These are phyloP conservation scores for Drosophila engyochracea DNA, from an alignment of 2,888 invertebrate genomes.

Conservation along the genomic window DNA sequence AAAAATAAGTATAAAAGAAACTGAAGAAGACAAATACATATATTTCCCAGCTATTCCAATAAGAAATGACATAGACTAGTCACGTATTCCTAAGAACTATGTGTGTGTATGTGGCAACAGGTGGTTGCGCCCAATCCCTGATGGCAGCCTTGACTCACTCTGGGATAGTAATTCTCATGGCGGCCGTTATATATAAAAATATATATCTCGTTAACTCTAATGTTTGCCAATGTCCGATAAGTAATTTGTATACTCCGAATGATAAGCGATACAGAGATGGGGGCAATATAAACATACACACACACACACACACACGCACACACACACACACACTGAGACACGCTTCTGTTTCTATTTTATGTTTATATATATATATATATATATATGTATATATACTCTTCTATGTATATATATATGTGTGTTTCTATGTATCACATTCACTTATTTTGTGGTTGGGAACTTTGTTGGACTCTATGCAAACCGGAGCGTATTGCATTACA, in stretches of 20 bases:
- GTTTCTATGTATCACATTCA: conserved; percentile 13
- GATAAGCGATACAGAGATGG: conserved; percentile 42
- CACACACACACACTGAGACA: neutral
- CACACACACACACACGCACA: neutral
- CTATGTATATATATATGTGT: conserved; percentile 1
- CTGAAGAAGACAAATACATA: conserved; percentile 9
- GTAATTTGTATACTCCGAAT: conserved; percentile 42
- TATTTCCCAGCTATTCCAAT: conserved; percentile 14
- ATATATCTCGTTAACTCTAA: conserved; percentile 16
- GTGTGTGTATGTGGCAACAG: conserved; percentile 22
- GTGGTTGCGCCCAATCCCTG: conserved; percentile 17
- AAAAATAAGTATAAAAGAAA: neutral
- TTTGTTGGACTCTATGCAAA: conserved; percentile 59
- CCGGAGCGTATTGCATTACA: conserved; percentile 76
- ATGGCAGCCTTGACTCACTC: conserved; percentile 11
- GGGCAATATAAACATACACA: neutral
- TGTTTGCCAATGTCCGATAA: conserved; percentile 45
- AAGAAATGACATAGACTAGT: conserved; percentile 5
- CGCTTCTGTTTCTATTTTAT: conserved; percentile 22
- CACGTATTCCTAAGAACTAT: conserved; percentile 10
- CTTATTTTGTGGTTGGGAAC: conserved; percentile 8
- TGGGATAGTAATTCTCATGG: neutral
- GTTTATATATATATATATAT: neutral
- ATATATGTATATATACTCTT: neutral
- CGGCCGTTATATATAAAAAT: neutral